phyloP scores from a whole-genome alignment of 2,888 invertebrate genomes.

The Noctua janthe region DNA sequence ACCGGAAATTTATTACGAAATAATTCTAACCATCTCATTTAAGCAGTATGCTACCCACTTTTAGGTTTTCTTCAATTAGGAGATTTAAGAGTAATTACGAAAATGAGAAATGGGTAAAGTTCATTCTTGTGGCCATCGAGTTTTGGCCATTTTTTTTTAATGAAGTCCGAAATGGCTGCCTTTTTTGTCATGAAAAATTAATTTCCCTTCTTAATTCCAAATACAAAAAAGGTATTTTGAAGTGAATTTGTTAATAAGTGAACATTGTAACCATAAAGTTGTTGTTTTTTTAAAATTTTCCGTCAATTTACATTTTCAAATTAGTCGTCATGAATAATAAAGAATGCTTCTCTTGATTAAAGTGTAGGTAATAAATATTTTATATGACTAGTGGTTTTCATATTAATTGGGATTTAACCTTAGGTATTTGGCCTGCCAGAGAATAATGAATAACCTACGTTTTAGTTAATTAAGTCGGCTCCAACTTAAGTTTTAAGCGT shows the following conservation, averaged over 20 bases:
- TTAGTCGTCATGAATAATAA: conserved; percentile 32
- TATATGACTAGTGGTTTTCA: conserved; percentile 37
- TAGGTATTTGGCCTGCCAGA: conserved; percentile 36
- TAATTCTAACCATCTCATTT: conserved; percentile 60
- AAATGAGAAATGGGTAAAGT: conserved; percentile 88
- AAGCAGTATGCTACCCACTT: conserved; percentile 66
- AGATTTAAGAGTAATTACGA: conserved; percentile 84
- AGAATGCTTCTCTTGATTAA: conserved; percentile 38
- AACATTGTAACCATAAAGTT: conserved; percentile 56
- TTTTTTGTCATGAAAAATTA: conserved; percentile 79
- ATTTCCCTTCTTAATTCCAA: conserved; percentile 74
- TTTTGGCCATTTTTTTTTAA: conserved; percentile 81
- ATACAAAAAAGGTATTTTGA: conserved; percentile 71
- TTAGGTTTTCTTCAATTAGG: conserved; percentile 79
- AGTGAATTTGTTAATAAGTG: conserved; percentile 68
- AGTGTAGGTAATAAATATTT: conserved; percentile 34
- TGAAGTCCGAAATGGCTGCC: conserved; percentile 80
- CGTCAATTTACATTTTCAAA: conserved; percentile 41
- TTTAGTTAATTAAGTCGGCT: conserved; percentile 57
- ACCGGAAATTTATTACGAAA: conserved; percentile 56
- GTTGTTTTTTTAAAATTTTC: conserved; percentile 32
- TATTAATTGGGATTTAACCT: conserved; percentile 55
- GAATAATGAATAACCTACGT: conserved; percentile 44
- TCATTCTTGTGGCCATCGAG: conserved; percentile 80
- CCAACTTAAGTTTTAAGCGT: conserved; percentile 58